A percentile compares a stretch with the other conserved stretches of the same genome.
These are phyloP conservation scores for Gambusia yucatana DNA, from an alignment of 2,797 vertebrate genomes.

Conservation along the genomic window DNA sequence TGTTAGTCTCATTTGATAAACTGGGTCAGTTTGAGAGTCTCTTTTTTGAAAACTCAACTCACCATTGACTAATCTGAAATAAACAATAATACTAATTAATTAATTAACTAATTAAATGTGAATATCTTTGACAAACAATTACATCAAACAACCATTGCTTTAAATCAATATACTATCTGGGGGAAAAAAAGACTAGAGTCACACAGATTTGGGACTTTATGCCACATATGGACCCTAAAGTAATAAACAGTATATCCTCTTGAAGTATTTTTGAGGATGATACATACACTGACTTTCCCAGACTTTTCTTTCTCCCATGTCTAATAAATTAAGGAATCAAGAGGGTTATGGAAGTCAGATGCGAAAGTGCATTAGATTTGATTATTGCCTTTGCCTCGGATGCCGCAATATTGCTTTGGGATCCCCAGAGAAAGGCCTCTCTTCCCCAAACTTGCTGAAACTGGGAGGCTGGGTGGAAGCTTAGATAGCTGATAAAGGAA, in stretches of 20 bases:
- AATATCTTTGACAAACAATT: not conserved
- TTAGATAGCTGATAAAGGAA: slow-evolving; percentile 33
- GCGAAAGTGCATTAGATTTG: slow-evolving; percentile 74
- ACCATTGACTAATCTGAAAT: not conserved
- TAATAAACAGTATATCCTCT: slow-evolving; percentile 77
- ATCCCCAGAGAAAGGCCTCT: slow-evolving; percentile 67
- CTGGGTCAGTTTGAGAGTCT: too few relatives aligned
- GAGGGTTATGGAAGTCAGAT: slow-evolving; percentile 76
- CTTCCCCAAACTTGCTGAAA: slow-evolving; percentile 54
- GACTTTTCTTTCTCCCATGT: slow-evolving; percentile 58
- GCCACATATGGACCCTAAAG: slow-evolving; percentile 66
- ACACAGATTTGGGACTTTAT: not conserved
- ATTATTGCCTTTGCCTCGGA: slow-evolving; percentile 79
- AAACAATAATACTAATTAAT: not conserved
- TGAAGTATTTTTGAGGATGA: slow-evolving; percentile 57
- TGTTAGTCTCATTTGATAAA: too few relatives aligned
- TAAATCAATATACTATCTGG: not conserved
- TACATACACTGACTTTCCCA: slow-evolving; percentile 48
- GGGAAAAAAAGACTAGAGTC: not conserved
- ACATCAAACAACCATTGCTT: not conserved
- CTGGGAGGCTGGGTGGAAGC: slow-evolving; percentile 40
- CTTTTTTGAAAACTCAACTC: not conserved
- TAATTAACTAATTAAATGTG: not conserved
- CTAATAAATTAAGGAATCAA: slow-evolving; percentile 82
- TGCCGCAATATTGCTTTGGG: slow-evolving; percentile 80